phyloP scores from a whole-genome alignment of 2,797 vertebrate genomes.

The Thamnophis elegans region DNA sequence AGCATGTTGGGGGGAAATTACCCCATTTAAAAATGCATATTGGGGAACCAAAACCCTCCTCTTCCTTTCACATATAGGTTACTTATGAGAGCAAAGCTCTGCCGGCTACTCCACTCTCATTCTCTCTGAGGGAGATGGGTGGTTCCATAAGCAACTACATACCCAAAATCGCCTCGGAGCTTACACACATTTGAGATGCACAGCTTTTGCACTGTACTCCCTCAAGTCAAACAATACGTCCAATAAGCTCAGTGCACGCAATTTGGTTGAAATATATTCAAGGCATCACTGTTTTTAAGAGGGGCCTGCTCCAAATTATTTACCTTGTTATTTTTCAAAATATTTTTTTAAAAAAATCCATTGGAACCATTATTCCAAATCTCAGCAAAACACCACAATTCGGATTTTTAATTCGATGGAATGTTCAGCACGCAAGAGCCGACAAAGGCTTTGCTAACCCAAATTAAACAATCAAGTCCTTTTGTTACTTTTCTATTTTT shows the following conservation, averaged over 20 bases:
- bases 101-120: neutral
- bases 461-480: neutral
- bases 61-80: neutral
- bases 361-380: neutral
- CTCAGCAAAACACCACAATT: neutral
- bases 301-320: neutral
- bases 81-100: neutral
- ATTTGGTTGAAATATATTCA: neutral
- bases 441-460: neutral
- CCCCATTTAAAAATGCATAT: neutral
- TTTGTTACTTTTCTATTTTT: neutral
- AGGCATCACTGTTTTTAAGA: neutral
- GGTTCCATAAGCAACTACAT: neutral
- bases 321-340: neutral
- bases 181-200: neutral
- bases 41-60: neutral
- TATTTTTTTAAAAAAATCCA: neutral
- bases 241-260: neutral
- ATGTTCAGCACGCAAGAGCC: neutral
- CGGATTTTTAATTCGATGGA: neutral
- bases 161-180: neutral
- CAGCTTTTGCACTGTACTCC: neutral
- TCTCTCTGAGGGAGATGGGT: neutral
- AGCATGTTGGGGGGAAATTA: neutral
- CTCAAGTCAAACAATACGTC: neutral